Base-by-base conservation (phyloP, 2,888 invertebrate genomes). In the Catocala fraxini region DNA sequence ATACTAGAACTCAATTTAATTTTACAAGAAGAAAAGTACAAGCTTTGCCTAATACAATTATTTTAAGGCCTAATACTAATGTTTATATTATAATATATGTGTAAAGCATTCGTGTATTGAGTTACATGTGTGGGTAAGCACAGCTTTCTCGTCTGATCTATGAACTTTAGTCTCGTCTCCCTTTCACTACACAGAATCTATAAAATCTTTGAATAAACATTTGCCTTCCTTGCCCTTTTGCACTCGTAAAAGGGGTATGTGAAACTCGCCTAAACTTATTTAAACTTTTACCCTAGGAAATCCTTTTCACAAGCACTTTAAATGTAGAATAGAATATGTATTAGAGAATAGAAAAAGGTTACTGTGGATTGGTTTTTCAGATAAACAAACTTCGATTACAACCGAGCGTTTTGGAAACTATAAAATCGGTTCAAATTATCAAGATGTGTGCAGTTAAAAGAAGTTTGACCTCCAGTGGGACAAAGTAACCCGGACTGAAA, bases 171-270 rank as follows among this genome's bases (percentile, higher is more conserved):
- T 73, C 75, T 77, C 72, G 71, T 83, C 80, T 83, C 81, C 84
- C 78, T 88, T 86, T 87, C 84, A 82, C 83, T 85, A 79, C 81
- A 82, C 81, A 86, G 82, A 90, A 92, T 91, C 90, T 89, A 91
- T 91, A 89, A 90, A 92, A 91, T 90, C 89, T 89, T 92, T 90
- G 91, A 92, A 92, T 92, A 93, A 93, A 93, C 92, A 92, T 93
- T 92, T 89, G 87, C 90, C 87, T 90, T 88, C 89, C 89, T 88
- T 89, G 90, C 91, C 92, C 91, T 92, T 92, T 91, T 87, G 88
- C 89, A 90, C 89, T 90, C 91, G 91, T 91, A 89, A 91, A 93
- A 92, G 91, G 92, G 90, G 89, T 89, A 86, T 89, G 83, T 84
- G 85, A 88, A 93, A 91, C 89, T 91, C 84, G 84, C 91, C 90